Evolutionary conservation across 2,797 vertebrate genomes (phyloP), one percentile per base, ranked within the genome.

Genomic region (Centroberyx gerrardi): DNA sequence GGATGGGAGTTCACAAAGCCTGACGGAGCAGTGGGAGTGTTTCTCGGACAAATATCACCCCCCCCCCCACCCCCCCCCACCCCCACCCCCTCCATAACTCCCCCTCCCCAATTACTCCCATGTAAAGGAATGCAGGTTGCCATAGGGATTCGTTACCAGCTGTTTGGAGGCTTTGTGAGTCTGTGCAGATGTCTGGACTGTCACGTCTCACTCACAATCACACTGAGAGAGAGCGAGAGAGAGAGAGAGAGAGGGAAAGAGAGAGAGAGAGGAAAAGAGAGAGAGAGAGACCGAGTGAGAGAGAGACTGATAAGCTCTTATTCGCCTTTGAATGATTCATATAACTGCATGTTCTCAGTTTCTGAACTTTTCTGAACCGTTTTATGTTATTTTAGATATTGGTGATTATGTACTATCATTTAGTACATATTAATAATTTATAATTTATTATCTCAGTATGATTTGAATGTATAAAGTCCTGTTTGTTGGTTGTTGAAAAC

Each of bases 71-170:
- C 91, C 92, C 92, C 90, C 85, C 68, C 31, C 78, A 74, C 81
- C 80, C 90, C 89, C 90, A 93, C 91, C 92, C 88, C 87, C 56
- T 51, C 87, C 58, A 40, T 76, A 61, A 81, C 62, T 29, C 38
- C 44, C 86, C 86, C 81, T 28, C 83, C 88, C 90, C 87, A 80
- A 91, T 97, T 96, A 96, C 96, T 94, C 91, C 91, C 85, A 78
- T 92, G 79, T 86, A 74, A 90, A 96, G 95, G 97, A 98, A 98
- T 99, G 97, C 33, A 42, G 80, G 96, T 96, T 96, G 90, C 96
- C 96, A 95, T 94, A 95, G 96, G 54, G 91, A 96, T 72, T 49
- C 0, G 78, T 83, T 42, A 69, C 75, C 94, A 94, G 94, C 94
- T 93, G 93, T 94, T 94, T 68, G 22, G 82, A 28, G 12, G 49